Base-by-base conservation (phyloP, 2,113 vertebrate genomes). In the Thalassoma bifasciatum region DNA sequence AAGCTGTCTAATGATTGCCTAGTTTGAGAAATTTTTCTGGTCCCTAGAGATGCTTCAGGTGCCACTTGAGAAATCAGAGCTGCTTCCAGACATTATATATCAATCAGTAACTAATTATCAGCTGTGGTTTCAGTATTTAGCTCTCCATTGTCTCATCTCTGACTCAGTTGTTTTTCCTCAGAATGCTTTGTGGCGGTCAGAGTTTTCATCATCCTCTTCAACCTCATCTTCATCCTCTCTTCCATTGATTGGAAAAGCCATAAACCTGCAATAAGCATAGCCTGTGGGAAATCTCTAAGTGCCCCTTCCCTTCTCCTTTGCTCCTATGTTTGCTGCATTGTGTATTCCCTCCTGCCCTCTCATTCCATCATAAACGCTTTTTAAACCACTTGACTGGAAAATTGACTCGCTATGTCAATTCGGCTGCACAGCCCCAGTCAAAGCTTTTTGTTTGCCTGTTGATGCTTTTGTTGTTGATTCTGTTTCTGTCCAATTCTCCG, bases 301-400 rank as follows among this genome's bases (percentile, higher is more conserved):
- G 83, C 57, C 58, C 53, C 40, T 51, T 36, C 59, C 34, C 42
- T 72, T 72, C 71, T 40, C 38, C 57, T 72, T 42, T 36, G 69
- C 72, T 76, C 44, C 12, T 73, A 73, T 77, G 72, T 77, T 88
- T 67, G 53, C 74, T 73, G 71, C 60, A 63, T 79, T 86, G 84
- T 83, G 75, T 88, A 76, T 88, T 88, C 80, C 82, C 85, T 54
- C 67, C 84, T 66, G 79, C 75, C 63, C 2, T 73, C 78, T 87
- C 76, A 67, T 78, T 83, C 70, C 69, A 65, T 74, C 81, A 85
- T 82, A 81, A 89, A 88, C 65, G 82, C 87, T 77, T 90, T 90
- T 88, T 82, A 90, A 90, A 83, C 81, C 85, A 86, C 69, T 88
- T 87, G 85, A 75, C 85, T 89, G 91, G 89, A 90, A 92, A 92